These are phyloP conservation scores for Euwallacea similis DNA, from an alignment of 1,140 invertebrate species.

Conservation along the genomic window DNA sequence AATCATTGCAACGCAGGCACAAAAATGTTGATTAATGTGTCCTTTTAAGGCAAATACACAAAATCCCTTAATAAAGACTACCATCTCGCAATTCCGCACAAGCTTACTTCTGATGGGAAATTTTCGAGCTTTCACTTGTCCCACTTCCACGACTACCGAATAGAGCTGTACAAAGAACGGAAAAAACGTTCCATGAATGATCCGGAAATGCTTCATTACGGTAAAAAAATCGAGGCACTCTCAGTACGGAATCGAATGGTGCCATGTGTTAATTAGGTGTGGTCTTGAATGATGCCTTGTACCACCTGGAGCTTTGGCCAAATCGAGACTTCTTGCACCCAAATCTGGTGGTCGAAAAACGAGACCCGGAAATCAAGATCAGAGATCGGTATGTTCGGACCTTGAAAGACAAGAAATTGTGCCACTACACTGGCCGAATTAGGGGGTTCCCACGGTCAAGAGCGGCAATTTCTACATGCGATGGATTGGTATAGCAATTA, in stretches of 20 bases:
- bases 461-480: constrained; percentile 63
- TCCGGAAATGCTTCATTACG: constrained; percentile 56
- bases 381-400: constrained; percentile 38
- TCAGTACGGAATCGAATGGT: neutral
- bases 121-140: constrained; percentile 56
- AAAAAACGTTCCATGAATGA: constrained; percentile 39
- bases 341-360: constrained; percentile 60
- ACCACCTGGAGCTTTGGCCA: constrained; percentile 59
- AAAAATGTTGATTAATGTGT: neutral
- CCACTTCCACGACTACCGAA: constrained; percentile 54
- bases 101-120: constrained; percentile 54
- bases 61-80: constrained; percentile 53
- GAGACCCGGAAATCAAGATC: constrained; percentile 43
- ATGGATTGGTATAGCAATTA: constrained; percentile 60
- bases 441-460: constrained; percentile 56
- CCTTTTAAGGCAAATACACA: constrained; percentile 54
- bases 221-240: constrained; percentile 34
- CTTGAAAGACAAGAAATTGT: constrained; percentile 52
- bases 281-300: constrained; percentile 53
- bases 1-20: too few species aligned
- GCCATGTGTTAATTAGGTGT: constrained; percentile 40
- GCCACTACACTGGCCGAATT: constrained; percentile 61
- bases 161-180: constrained; percentile 42
- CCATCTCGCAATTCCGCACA: constrained; percentile 57
- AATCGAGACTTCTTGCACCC: constrained; percentile 62